Evolutionary conservation across 2,888 invertebrate genomes (phyloP), one percentile per base, ranked within the genome.

Genomic region (Parascotia fuliginaria): DNA sequence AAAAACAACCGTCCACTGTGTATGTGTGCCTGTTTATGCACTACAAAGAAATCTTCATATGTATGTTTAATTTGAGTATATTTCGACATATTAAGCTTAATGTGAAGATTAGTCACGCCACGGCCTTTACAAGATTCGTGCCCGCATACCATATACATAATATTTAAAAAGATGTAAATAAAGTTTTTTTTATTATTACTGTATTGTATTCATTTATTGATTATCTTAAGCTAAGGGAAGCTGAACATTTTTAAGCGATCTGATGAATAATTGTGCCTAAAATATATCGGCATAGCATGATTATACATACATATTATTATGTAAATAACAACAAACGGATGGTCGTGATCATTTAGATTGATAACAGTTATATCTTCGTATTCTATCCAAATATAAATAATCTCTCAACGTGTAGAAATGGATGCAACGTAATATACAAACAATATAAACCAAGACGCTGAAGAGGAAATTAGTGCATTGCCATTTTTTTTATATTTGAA

Each of bases 21-120:
- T 68, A 70, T 77, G 77, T 82, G 77, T 81, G 79, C 57, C 58
- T 62, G 56, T 68, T 70, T 74, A 72, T 72, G 65, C 70, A 75
- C 70, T 59, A 62, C 70, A 63, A 74, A 72, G 72, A 79, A 65
- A 76, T 67, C 64, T 79, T 72, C 64, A 60, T 69, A 58, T 71
- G 69, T 72, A 76, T 76, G 75, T 78, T 76, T 77, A 72, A 73
- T 81, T 77, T 78, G 73, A 81, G 73, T 76, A 69, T 79, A 80
- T 87, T 84, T 83, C 82, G 73, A 82, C 81, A 83, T 83, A 82
- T 84, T 78, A 83, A 81, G 74, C 76, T 79, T 83, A 83, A 87
- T 85, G 79, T 73, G 75, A 64, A 74, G 70, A 84, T 88, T 85
- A 87, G 85, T 85, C 82, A 86, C 80, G 81, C 77, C 70, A 76